A percentile compares a stretch with the other conserved stretches of the same genome.
phyloP scores from a whole-genome alignment of 2,797 vertebrate genomes.

The Myiotriccus ornatus region DNA sequence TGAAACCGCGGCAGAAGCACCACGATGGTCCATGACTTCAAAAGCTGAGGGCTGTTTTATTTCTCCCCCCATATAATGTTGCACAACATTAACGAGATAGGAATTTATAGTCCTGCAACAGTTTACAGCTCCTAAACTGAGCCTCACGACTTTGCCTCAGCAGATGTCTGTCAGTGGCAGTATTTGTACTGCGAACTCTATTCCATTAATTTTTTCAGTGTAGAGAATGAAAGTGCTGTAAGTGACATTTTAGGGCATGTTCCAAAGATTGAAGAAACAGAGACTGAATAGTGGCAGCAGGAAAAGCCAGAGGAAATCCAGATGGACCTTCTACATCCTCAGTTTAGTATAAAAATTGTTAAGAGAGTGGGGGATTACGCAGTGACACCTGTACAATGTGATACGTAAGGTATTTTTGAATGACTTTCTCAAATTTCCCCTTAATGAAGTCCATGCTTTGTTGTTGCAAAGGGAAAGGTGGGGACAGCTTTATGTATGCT shows the following conservation, averaged over 20 bases:
- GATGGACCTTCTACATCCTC: not conserved
- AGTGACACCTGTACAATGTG: not conserved
- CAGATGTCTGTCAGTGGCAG: not conserved
- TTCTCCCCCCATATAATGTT: not conserved
- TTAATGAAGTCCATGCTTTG: constrained; percentile 4
- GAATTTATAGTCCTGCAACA: not conserved
- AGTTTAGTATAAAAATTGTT: not conserved
- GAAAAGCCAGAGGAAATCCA: not conserved
- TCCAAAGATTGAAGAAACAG: constrained; percentile 20
- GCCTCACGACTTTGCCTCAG: not conserved
- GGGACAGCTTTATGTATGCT: not conserved
- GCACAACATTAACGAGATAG: not conserved
- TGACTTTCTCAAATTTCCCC: not conserved
- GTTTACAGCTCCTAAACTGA: not conserved
- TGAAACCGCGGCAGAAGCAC: not conserved
- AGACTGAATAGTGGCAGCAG: not conserved
- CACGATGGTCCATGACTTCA: not conserved
- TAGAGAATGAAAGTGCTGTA: not conserved
- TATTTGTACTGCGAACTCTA: not conserved
- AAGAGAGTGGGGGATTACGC: not conserved
- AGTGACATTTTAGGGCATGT: not conserved
- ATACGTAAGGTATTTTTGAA: not conserved
- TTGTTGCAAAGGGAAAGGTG: not conserved
- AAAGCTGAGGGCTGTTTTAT: not conserved
- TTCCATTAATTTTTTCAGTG: not conserved